A percentile compares a stretch with the other conserved stretches of the same genome.
phyloP scores from a whole-genome alignment of 2,797 vertebrate species.

The Lagothrix lagotricha region DNA sequence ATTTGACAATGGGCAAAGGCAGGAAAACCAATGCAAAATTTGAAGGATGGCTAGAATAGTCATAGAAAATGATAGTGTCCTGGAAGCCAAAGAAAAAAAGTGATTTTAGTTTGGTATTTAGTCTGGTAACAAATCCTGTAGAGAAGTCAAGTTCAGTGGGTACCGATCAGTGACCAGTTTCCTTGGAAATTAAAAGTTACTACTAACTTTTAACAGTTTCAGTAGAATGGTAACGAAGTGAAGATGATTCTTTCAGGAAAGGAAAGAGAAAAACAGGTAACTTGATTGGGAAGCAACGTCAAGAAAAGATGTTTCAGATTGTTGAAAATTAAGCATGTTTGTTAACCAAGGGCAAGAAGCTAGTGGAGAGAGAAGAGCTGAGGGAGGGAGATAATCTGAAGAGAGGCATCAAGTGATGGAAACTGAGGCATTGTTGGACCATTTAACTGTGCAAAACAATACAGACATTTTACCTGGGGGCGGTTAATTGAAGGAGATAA shows the following conservation, averaged over 20 bases:
- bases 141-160: background rate
- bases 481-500: background rate
- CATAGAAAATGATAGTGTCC: background rate
- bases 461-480: background rate
- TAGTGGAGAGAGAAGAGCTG: background rate
- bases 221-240: background rate
- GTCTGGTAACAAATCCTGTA: background rate
- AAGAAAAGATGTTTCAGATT: constrained; percentile 13
- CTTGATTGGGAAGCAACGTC: background rate
- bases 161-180: background rate
- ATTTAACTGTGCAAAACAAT: background rate
- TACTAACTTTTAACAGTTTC: constrained; percentile 30
- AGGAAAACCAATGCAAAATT: background rate
- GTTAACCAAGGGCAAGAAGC: background rate
- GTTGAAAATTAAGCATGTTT: background rate
- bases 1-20: background rate
- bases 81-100: background rate
- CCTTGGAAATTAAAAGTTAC: background rate
- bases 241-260: background rate
- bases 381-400: background rate
- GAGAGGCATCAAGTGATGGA: background rate
- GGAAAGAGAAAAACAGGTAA: background rate
- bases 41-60: background rate
- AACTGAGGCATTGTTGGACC: background rate
- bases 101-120: background rate